A percentile compares a stretch with the other conserved stretches of the same genome.
Conservation (phyloP, 2,113 vertebrate species). For the Antechinus flavipes region DNA sequence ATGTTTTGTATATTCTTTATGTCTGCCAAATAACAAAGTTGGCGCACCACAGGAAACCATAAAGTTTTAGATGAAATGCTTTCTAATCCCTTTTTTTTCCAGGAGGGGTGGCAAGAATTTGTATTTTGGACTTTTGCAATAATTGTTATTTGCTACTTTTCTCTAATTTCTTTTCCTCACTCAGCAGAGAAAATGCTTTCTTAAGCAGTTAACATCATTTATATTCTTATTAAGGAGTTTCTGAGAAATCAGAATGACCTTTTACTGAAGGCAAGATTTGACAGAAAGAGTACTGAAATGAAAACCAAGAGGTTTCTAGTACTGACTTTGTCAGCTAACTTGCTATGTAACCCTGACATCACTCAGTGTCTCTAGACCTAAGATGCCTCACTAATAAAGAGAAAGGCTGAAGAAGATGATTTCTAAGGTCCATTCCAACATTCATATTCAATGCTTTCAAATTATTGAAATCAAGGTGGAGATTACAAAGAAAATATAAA, state of each 20-base stretch:
- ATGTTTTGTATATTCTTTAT: conserved; percentile 60
- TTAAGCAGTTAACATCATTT: not conserved
- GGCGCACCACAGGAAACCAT: conserved; percentile 32
- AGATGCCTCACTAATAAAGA: not conserved
- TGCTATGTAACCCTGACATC: not conserved
- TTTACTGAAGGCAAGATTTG: not conserved
- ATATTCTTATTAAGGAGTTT: not conserved
- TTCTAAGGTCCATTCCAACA: not conserved
- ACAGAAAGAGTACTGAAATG: not conserved
- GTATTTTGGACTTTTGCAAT: not conserved
- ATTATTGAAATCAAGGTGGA: not conserved
- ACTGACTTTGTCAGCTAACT: not conserved
- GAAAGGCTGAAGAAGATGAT: not conserved
- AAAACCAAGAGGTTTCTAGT: not conserved
- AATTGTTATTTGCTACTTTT: conserved; percentile 32
- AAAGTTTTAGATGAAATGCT: conserved; percentile 51
- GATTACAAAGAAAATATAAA: not conserved
- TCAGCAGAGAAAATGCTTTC: not conserved
- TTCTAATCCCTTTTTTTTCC: conserved; percentile 19
- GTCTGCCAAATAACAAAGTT: conserved; percentile 73
- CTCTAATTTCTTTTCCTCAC: conserved; percentile 13
- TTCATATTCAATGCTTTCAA: not conserved
- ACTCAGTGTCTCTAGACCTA: too few species aligned
- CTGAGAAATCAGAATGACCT: not conserved
- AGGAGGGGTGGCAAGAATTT: conserved; percentile 27